Evolutionary conservation across 2,113 vertebrate species (phyloP), one percentile per base, ranked within the genome.

Genomic region (Ginglymostoma cirratum): DNA sequence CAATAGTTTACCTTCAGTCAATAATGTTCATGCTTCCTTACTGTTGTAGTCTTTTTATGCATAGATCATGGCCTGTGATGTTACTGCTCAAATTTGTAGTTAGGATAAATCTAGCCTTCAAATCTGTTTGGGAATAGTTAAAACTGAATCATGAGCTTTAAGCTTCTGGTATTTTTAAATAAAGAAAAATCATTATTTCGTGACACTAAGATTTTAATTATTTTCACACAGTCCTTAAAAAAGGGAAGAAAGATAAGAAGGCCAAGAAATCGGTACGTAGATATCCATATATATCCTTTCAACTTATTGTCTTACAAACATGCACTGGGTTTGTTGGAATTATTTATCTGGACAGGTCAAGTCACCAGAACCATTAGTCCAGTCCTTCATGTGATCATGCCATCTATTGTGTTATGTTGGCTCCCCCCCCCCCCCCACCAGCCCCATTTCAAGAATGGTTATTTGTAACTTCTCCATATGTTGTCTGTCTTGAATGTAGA

Each of bases 181-280:
- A 61, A 61, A 10, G 55, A 12, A 61, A 61, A 61, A 61, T 10
- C 10, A 15, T 15, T 17, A n/a, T 2, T 93, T 66, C 38, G 34
- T 93, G 27, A 61, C 55, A 97, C 38, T 83, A 38, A 42, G 78
- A 83, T 83, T 83, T 34, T 55, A 55, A 61, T 34, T 34, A 66
- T 19, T n/a, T 66, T 38, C 61, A 21, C 27, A 17, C 89, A 97
- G 96, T 97, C 0, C 98, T 98, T 96, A 99, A 98, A 96, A 99
- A 98, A 96, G 98, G 98, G 15, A 98, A 98, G 96, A 99, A 98
- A 96, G 98, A 98, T 96, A 99, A 98, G 97, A 98, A 98, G 96
- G 98, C 97, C 34, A 99, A 99, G 96, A 99, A 99, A 96, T 99
- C 98, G 96, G 99, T 99, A 97, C 98, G 98, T 78, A 23, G 72